Conservation (phyloP, 2,888 invertebrate species). For the Apomyelois bistriatella region DNA sequence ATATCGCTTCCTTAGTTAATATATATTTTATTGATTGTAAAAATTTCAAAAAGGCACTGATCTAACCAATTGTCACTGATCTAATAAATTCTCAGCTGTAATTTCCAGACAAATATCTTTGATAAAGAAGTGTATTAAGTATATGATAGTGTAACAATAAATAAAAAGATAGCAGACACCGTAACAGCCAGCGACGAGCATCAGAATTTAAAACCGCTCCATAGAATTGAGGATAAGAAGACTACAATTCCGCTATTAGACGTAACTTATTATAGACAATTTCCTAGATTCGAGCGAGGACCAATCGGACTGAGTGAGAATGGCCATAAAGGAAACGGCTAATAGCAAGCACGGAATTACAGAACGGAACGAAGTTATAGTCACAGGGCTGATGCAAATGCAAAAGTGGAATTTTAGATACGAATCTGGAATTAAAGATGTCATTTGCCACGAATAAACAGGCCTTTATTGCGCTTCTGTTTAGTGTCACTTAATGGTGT, state of each 20-base stretch:
- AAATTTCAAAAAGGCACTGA: too few species aligned
- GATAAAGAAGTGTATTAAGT: too few species aligned
- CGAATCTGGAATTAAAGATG: conserved; percentile 11
- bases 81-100: too few species aligned
- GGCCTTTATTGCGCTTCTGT: conserved; percentile 7
- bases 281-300: conserved; percentile 53
- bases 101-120: too few species aligned
- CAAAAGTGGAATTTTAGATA: conserved; percentile 6
- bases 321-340: conserved; percentile 63
- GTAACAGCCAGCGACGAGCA: too few species aligned
- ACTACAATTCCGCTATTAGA: conserved; percentile 36
- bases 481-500: not conserved
- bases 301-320: conserved; percentile 69
- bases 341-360: conserved; percentile 30
- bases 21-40: too few species aligned
- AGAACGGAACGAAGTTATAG: conserved; percentile 28
- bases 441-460: conserved; percentile 4
- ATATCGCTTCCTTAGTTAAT: too few species aligned
- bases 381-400: conserved; percentile 15
- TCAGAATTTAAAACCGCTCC: conserved; percentile 17
- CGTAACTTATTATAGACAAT: conserved; percentile 65
- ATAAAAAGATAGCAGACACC: conserved; percentile 3
- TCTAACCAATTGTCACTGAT: too few species aligned
- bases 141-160: not conserved
- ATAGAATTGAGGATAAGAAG: conserved; percentile 8